A percentile compares a stretch with the other conserved stretches of the same genome.
These are phyloP conservation scores for Andrena cerasifolii DNA, from an alignment of 1,140 invertebrate species.

Conservation along the genomic window DNA sequence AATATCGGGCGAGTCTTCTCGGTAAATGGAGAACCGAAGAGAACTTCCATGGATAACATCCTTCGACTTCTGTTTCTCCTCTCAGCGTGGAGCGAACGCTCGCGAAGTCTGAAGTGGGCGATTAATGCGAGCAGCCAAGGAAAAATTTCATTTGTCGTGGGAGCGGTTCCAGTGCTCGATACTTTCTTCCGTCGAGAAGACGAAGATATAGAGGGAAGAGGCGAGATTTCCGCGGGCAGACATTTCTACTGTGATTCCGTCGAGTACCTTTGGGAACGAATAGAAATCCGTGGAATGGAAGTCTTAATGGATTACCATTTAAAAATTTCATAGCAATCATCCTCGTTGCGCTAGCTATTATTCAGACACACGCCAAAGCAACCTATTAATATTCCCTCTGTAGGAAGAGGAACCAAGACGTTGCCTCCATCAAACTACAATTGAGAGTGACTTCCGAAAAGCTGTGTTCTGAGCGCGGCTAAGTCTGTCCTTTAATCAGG, in stretches of 20 bases:
- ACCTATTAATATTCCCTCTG: neutral
- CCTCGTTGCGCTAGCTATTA: too few relatives aligned
- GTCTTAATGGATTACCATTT: conserved; percentile 25
- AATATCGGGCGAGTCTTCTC: too few relatives aligned
- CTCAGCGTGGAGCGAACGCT: neutral
- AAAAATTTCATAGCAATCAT: too few relatives aligned
- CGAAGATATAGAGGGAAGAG: too few relatives aligned
- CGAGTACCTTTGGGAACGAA: neutral
- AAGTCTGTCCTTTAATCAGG: conserved; percentile 6
- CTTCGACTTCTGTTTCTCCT: neutral
- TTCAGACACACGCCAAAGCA: too few relatives aligned
- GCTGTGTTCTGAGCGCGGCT: neutral
- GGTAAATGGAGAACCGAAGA: too few relatives aligned
- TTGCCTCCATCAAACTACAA: conserved; percentile 24
- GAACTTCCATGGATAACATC: neutral
- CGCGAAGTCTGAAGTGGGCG: neutral
- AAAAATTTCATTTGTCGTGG: conserved; percentile 17
- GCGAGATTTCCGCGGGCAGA: conserved; percentile 3
- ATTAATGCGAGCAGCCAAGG: neutral
- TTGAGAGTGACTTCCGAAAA: neutral
- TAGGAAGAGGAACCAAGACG: neutral
- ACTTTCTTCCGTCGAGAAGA: neutral
- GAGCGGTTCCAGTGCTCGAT: too few relatives aligned
- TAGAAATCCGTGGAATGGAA: neutral
- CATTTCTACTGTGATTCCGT: conserved; percentile 1